Evolutionary conservation across 92 coral and sea anemone genomes (phyloP), one percentile per base, ranked within the genome.

Genomic region (Phenganax stokvisi): DNA sequence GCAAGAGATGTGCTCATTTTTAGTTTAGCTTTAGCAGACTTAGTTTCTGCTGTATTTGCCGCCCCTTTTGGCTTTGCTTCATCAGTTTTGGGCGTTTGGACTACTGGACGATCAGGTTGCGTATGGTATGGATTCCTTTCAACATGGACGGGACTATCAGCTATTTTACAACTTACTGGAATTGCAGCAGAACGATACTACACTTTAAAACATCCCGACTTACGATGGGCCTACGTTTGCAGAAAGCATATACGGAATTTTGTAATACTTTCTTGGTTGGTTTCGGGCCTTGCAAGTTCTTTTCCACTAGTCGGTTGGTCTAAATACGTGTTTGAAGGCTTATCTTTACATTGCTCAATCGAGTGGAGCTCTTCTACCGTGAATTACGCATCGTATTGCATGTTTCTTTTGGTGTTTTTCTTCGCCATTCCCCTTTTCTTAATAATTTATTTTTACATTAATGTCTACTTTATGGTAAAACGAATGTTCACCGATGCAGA

Each of bases 251-350:
- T 73, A 66, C 13, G 56, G 27, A 11, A 47, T 30, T 70, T 74
- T 17, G 76, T 91, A 12, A 64, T 72, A 2, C 79, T 53, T 12
- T 78, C 87, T 10, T 91, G 96, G 92, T 2, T 66, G 8, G 87
- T 84, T 44, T 65, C 96, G 58, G 74, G 89, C 25, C 7, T 75
- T 3, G 85, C 88, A 84, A 83, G 89, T 28, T 17, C 85, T 7
- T 85, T 86, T 11, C 96, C 96, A 5, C 75, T 91, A 13, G 56
- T 86, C 53, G 96, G 96, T 17, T 91, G 96, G 96, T 89, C 90
- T 6, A 83, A 78, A 17, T 91, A 79, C 67, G 84, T 65, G 12
- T 84, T 82, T 7, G 96, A 91, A 78, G 90, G 93, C 27, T 87
- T 82, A 11, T 83, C 79, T 70, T 78, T 85, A 15, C 84, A 81